Base-by-base conservation (phyloP, 2,888 invertebrate genomes). In the Scaptomyza flava region DNA sequence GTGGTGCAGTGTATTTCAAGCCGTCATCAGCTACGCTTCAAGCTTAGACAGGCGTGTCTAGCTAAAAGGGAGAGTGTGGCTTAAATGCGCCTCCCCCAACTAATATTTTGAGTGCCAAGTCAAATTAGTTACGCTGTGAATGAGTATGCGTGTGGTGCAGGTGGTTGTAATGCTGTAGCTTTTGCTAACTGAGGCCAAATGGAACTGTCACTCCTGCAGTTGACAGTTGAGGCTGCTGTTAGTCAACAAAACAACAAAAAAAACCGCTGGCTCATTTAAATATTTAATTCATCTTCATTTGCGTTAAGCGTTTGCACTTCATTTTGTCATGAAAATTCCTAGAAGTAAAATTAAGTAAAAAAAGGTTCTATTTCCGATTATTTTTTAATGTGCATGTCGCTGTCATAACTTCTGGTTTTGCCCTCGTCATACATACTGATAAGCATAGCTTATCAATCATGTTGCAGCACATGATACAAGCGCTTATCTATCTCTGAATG, bases 281-380 rank as follows among this genome's bases (percentile, higher is more conserved):
- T 61, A 46, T 50, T 56, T 66, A 83, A 81, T 87, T 77, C 85
- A 81, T 83, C 87, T 79, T 87, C 72, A 77, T 79, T 81, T 63
- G 47, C 34, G 48, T 50, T 58, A 57, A 48, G 59, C 84, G 68
- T 73, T 68, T 77, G 77, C 71, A 79, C 81, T 63, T 78, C 54
- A 67, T 56, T 69, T 56, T 78, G 83, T 76, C 88, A 78, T 27
- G 27, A 27, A 27, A 5, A 4, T 23, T 23, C 2, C 0, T 23
- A 4, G 23, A 23, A 27, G 27, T 6, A 6, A 27, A 27, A 27
- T 6, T 5, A 5, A 27, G 6, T 6, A 27, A 5, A 5, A 27
- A 27, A 27, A 27, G 4, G 3, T 27, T 27, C 3, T 27, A 27
- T 27, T 27, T 27, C 27, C 27, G 27, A 27, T 27, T 27, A 6